Conservation (phyloP, 2,113 vertebrate species). For the Eulemur macaco region DNA sequence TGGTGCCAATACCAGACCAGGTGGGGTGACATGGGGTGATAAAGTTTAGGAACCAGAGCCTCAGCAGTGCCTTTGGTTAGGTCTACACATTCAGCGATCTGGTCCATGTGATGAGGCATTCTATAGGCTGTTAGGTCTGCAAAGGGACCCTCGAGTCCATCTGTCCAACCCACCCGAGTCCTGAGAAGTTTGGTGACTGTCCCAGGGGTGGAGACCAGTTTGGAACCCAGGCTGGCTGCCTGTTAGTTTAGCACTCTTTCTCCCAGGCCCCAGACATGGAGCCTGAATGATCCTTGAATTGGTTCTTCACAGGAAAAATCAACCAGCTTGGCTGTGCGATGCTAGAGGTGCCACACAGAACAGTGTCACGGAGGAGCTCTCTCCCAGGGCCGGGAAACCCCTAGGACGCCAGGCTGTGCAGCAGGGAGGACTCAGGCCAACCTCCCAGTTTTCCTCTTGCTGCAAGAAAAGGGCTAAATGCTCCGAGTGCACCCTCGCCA, state of each 20-base stretch:
- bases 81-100: neutral
- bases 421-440: neutral
- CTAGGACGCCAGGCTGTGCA: neutral
- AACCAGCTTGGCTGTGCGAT: neutral
- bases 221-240: neutral
- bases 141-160: neutral
- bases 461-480: neutral
- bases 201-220: neutral
- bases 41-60: neutral
- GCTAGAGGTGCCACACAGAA: rapidly evolving
- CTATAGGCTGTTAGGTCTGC: neutral
- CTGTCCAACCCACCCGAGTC: neutral
- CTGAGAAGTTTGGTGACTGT: neutral
- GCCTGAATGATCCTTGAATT: neutral
- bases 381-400: neutral
- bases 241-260: neutral
- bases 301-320: neutral
- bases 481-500: neutral
- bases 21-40: neutral
- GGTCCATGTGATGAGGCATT: neutral
- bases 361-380: no score
- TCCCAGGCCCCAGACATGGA: neutral
- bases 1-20: neutral
- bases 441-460: neutral
- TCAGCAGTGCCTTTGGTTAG: neutral